Percentiles rank a stretch among this genome's conserved stretches.
These are phyloP conservation scores for Daphoenositta chrysoptera DNA, from an alignment of 2,113 vertebrate genomes.

Conservation along the genomic window DNA sequence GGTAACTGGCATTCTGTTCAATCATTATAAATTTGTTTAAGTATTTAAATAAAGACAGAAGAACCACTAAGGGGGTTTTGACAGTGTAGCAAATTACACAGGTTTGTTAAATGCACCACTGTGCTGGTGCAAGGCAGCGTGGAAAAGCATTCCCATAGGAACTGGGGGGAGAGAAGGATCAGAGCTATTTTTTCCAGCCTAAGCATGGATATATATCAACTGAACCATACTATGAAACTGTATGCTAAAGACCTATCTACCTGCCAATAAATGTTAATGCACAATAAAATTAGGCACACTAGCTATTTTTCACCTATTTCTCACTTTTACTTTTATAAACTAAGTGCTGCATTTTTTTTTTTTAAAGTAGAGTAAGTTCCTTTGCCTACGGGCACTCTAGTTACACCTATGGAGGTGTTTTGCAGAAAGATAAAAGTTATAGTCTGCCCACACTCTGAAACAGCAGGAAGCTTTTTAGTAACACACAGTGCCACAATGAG, in stretches of 20 bases:
- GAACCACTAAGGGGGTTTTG: background rate
- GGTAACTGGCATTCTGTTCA: background rate
- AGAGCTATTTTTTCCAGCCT: background rate
- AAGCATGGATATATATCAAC: background rate
- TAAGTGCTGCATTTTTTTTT: background rate
- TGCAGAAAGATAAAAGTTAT: background rate
- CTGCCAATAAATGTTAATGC: background rate
- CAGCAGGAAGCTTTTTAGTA: background rate
- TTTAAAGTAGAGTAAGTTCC: background rate
- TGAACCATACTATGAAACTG: background rate
- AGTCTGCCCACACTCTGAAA: background rate
- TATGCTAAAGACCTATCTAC: background rate
- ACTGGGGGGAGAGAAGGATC: background rate
- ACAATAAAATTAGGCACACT: background rate
- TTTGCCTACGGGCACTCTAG: background rate
- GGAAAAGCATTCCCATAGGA: background rate
- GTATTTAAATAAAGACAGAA: background rate
- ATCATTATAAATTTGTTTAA: background rate
- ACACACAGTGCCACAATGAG: background rate
- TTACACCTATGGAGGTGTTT: background rate
- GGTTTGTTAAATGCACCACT: background rate
- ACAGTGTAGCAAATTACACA: background rate
- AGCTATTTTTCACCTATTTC: background rate
- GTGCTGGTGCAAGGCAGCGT: accelerated
- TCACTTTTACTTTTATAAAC: background rate